Base-by-base conservation (phyloP, 2,888 invertebrate genomes). In the Diploptera punctata region DNA sequence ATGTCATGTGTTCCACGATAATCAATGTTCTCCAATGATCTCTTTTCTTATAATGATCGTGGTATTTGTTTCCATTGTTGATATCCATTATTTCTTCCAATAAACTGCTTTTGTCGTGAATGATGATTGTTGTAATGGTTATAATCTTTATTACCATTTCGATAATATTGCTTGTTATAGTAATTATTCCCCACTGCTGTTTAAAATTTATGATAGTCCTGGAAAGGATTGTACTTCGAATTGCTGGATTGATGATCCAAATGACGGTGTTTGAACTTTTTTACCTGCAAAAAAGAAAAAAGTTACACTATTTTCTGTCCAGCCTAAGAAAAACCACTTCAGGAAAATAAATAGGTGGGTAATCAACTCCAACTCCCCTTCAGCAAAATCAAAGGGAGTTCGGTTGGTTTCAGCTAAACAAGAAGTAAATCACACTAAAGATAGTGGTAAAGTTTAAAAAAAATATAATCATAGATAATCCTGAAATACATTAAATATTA, bases 151-250 rank as follows among this genome's bases (percentile, higher is more conserved):
- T 60, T 60, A 31, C 31, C 24, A 18, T 47, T 57, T 13, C 13
- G 54, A 13, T 54, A 54, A 54, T 65, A 65, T 1, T 44, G 16
- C 10, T 65, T 65, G n/a, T 47, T 7, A 29, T 65, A 65, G 26
- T 47, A 43, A 9, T 60, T 57, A 16, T n/a, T 69, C 44, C 26
- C 67, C 67, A 71, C 43, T 65, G 67, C 31, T 76, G 62, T 78
- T 85, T 85, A 49, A 82, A 80, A 76, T 85, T 85, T n/a, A 74
- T 87, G 86, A 75, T 82, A 83, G 72, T 84, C 86, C 80, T 88
- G 88, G 77, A 89, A 85, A n/a, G 84, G 84, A 81, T 89, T 88
- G 77, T 84, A 85, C 13, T 82, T 84, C 24, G 83, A 81, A 77
- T 82, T 85, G 74, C 80, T 83, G 10, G 77, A 78, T 47, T 75